Conservation (phyloP, 2,888 invertebrate species). For the Phasia obesa region DNA sequence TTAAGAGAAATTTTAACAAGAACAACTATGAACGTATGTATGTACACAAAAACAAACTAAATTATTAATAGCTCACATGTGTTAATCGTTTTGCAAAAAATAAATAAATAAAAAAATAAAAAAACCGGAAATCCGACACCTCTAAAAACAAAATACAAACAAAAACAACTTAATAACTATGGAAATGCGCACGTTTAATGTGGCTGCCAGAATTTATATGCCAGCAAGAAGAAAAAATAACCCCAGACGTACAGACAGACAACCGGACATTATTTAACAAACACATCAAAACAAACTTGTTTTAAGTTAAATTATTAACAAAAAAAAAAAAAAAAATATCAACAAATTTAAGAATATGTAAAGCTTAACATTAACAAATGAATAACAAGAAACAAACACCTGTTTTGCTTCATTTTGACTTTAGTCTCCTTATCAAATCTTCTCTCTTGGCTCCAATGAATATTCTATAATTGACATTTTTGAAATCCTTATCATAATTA, state of each 20-base stretch:
- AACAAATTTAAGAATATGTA: not conserved
- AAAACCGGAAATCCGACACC: slow-evolving; percentile 65
- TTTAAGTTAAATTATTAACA: slow-evolving; percentile 18
- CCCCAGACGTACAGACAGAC: slow-evolving; percentile 1
- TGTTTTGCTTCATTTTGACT: slow-evolving; percentile 15
- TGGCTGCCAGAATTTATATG: not conserved
- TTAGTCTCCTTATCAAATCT: not conserved
- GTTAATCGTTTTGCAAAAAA: slow-evolving; percentile 53
- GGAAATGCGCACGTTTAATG: slow-evolving; percentile 5
- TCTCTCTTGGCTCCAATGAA: not conserved
- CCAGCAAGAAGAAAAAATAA: not conserved
- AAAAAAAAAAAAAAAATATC: slow-evolving; percentile 14
- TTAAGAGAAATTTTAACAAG: too few species aligned
- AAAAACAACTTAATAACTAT: not conserved
- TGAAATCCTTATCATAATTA: slow-evolving; percentile 31
- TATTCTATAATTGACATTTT: slow-evolving; percentile 22
- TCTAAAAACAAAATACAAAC: slow-evolving; percentile 40
- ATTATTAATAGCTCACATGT: slow-evolving; percentile 57
- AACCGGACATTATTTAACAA: slow-evolving; percentile 26
- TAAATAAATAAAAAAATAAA: slow-evolving; percentile 26
- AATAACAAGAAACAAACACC: slow-evolving; percentile 19
- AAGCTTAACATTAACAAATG: too few species aligned
- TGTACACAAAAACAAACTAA: slow-evolving; percentile 18
- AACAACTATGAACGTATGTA: not conserved
- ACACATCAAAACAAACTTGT: slow-evolving; percentile 16